Percentiles rank a stretch among this genome's conserved stretches.
These are phyloP conservation scores for Scaptomyza montana DNA, from an alignment of 1,140 invertebrate genomes.

Conservation along the genomic window DNA sequence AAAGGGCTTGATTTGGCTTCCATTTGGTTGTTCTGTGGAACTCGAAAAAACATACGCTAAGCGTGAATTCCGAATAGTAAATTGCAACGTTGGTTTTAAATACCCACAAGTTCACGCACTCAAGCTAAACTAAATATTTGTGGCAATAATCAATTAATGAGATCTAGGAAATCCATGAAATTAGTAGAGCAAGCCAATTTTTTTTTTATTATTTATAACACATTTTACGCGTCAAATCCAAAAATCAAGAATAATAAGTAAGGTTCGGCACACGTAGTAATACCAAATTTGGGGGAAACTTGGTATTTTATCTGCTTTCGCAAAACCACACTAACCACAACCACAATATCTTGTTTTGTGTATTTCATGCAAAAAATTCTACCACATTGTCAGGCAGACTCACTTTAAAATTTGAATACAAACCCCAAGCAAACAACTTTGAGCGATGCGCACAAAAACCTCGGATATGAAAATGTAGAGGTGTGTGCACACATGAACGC, in stretches of 20 bases:
- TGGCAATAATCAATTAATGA: background rate
- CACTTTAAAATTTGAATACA: conserved; percentile 48
- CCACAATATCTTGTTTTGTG: conserved; percentile 34
- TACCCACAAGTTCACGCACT: too few relatives aligned
- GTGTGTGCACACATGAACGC: conserved; percentile 51
- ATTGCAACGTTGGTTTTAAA: background rate
- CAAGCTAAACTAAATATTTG: background rate
- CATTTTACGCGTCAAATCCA: too few relatives aligned
- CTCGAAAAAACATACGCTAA: background rate
- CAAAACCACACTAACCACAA: conserved; percentile 40
- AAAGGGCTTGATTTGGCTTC: background rate
- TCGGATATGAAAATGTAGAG: conserved; percentile 8
- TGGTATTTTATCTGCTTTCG: conserved; percentile 7
- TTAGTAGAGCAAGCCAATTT: too few relatives aligned
- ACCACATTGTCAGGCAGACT: conserved; percentile 53
- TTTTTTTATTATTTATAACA: too few relatives aligned
- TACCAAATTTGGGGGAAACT: conserved; percentile 57
- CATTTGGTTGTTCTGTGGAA: background rate
- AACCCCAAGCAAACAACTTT: conserved; percentile 43
- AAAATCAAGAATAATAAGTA: too few relatives aligned
- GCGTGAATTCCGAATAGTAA: background rate
- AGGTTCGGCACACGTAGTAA: conserved; percentile 46
- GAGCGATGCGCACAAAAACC: conserved; percentile 32
- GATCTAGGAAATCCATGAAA: too few relatives aligned
- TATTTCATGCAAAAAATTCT: conserved; percentile 24